A percentile compares a stretch with the other conserved stretches of the same genome.
Conservation (phyloP, 2,888 invertebrate species). For the Phengaris arion region DNA sequence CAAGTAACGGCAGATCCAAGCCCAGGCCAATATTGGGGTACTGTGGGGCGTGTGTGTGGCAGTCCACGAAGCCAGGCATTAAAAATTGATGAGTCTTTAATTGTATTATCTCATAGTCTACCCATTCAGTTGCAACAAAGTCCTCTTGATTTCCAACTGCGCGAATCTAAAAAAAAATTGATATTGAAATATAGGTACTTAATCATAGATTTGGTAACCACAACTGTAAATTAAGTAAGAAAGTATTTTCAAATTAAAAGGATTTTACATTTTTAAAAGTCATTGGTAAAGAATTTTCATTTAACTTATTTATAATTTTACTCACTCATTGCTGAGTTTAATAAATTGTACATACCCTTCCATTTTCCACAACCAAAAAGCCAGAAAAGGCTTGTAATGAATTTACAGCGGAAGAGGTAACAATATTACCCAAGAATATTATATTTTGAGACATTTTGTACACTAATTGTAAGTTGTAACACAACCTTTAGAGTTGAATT, state of each 20-base stretch:
- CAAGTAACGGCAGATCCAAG: conserved; percentile 86
- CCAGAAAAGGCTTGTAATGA: conserved; percentile 65
- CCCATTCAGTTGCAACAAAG: conserved; percentile 38
- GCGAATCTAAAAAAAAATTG: conserved; percentile 18
- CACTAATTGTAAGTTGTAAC: not conserved
- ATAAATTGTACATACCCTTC: conserved; percentile 70
- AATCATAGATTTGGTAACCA: no score
- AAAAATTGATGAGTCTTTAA: conserved; percentile 81
- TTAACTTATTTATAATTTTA: no score
- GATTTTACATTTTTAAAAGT: no score
- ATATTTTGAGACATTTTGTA: conserved; percentile 48
- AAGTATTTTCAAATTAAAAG: no score
- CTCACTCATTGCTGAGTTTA: not conserved
- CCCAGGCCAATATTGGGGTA: conserved; percentile 92
- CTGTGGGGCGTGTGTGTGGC: conserved; percentile 94
- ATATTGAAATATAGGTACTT: no score
- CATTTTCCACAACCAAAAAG: conserved; percentile 77
- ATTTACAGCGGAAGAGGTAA: conserved; percentile 49
- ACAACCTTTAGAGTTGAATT: not conserved
- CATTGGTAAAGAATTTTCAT: not conserved
- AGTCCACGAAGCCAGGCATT: conserved; percentile 93
- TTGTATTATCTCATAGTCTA: conserved; percentile 43
- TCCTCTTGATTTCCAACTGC: conserved; percentile 50
- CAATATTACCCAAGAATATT: conserved; percentile 57
- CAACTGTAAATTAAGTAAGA: no score